A percentile compares a stretch with the other conserved stretches of the same genome.
Conservation (phyloP, 2,113 vertebrate species). For the Ophiodon elongatus region DNA sequence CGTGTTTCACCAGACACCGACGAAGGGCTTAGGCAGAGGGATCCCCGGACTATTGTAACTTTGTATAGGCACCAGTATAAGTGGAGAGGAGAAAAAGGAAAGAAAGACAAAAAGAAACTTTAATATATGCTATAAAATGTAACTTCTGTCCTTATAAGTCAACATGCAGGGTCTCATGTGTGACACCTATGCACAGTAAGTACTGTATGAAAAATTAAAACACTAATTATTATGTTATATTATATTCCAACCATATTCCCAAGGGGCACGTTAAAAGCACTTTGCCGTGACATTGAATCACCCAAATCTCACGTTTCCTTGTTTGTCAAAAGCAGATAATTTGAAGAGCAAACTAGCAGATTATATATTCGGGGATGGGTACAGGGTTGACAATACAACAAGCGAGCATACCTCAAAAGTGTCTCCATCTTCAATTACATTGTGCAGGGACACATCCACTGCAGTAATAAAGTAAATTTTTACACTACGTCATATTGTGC, state of each 20-base stretch:
- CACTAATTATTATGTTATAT: too few relatives aligned
- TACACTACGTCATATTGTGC: conserved; percentile 22
- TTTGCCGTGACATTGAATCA: conserved; percentile 35
- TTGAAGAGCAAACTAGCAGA: conserved; percentile 14
- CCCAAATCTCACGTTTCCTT: conserved; percentile 24
- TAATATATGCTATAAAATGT: background rate
- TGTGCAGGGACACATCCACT: conserved; percentile 31
- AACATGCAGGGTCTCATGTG: background rate
- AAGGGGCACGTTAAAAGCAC: background rate
- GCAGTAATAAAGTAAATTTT: conserved; percentile 43
- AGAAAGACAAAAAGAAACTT: background rate
- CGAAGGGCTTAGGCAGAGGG: conserved; percentile 45
- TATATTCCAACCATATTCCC: background rate
- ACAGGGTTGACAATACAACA: conserved; percentile 23
- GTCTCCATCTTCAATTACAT: conserved; percentile 35
- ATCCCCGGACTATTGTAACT: conserved; percentile 58
- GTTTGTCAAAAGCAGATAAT: conserved; percentile 45
- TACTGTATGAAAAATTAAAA: background rate
- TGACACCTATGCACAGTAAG: background rate
- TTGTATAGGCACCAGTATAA: conserved; percentile 26
- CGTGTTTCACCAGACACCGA: conserved; percentile 56
- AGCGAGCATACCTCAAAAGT: background rate
- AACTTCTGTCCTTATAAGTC: background rate
- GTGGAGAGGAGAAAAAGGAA: background rate
- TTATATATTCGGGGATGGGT: conserved; percentile 39